Conservation (phyloP, 2,797 vertebrate species). For the Molothrus ater region DNA sequence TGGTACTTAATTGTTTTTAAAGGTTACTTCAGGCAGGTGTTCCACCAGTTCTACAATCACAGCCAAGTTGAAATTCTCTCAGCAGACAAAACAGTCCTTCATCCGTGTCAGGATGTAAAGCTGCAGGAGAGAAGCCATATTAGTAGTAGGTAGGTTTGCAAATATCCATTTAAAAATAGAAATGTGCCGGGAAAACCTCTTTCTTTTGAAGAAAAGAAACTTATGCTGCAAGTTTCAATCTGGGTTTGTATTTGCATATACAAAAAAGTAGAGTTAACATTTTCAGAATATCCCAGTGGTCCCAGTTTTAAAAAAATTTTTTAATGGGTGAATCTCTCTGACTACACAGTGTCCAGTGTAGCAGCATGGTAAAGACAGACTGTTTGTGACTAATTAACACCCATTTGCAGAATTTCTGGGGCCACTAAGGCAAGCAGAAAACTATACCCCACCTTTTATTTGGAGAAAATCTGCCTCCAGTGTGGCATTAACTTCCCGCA, state of each 20-base stretch:
- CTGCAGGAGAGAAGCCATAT: background rate
- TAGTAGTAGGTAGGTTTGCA: background rate
- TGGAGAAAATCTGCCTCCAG: background rate
- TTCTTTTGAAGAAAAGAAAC: background rate
- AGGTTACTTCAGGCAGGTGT: background rate
- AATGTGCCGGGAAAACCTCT: rapidly evolving
- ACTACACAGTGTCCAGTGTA: background rate
- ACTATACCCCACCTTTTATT: background rate
- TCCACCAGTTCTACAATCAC: background rate
- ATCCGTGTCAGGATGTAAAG: background rate
- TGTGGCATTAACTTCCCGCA: background rate
- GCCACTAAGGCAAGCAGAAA: background rate
- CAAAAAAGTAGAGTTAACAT: background rate
- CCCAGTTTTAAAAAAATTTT: background rate
- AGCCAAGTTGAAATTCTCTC: background rate
- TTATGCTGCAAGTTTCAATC: background rate
- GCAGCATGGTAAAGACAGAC: background rate
- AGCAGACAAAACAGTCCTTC: background rate
- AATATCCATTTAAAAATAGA: background rate
- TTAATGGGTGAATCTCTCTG: background rate
- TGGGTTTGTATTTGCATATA: background rate
- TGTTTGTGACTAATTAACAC: background rate
- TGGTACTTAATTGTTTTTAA: background rate
- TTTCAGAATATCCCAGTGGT: background rate
- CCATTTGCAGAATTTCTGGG: background rate